Percentiles rank a stretch among this genome's conserved stretches.
These are phyloP conservation scores for Rhagoletis zephyria DNA, from an alignment of 1,140 invertebrate species.

Conservation along the genomic window DNA sequence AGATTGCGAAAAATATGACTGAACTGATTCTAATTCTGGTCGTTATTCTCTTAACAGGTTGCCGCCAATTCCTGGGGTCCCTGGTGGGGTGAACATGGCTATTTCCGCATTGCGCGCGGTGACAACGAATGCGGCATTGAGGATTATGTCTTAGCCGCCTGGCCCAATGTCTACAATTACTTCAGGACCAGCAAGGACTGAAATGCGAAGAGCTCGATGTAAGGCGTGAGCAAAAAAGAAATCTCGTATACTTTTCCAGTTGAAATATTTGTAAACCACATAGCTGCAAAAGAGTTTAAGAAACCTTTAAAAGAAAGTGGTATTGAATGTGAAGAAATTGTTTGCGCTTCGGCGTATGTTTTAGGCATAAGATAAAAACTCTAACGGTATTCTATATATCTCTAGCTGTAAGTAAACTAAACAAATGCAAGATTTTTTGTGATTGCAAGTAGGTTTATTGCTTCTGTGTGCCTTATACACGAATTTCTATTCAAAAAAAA, in stretches of 20 bases:
- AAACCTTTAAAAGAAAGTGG: neutral
- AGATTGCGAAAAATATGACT: too few species aligned
- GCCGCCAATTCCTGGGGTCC: conserved; percentile 92
- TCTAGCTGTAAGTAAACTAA: conserved; percentile 43
- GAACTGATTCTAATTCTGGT: neutral
- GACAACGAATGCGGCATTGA: conserved; percentile 90
- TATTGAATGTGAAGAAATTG: neutral
- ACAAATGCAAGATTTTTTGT: conserved; percentile 1
- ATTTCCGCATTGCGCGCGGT: conserved; percentile 86
- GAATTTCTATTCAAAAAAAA: neutral
- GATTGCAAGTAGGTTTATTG: neutral
- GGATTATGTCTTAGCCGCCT: conserved; percentile 84
- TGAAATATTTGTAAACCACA: conserved; percentile 24
- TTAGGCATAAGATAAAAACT: conserved; percentile 24
- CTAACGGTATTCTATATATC: conserved; percentile 39
- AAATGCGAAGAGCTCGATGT: neutral
- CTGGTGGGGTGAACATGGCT: conserved; percentile 90
- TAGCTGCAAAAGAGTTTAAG: neutral
- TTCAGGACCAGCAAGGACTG: conserved; percentile 60
- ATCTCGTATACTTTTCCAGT: conserved; percentile 53
- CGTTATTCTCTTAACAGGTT: conserved; percentile 77
- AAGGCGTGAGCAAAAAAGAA: neutral
- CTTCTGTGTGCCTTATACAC: conserved; percentile 1
- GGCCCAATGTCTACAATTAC: conserved; percentile 78
- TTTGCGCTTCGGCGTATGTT: neutral